Conservation (phyloP, 2,797 vertebrate species). For the Hyperoplus lanceolatus region DNA sequence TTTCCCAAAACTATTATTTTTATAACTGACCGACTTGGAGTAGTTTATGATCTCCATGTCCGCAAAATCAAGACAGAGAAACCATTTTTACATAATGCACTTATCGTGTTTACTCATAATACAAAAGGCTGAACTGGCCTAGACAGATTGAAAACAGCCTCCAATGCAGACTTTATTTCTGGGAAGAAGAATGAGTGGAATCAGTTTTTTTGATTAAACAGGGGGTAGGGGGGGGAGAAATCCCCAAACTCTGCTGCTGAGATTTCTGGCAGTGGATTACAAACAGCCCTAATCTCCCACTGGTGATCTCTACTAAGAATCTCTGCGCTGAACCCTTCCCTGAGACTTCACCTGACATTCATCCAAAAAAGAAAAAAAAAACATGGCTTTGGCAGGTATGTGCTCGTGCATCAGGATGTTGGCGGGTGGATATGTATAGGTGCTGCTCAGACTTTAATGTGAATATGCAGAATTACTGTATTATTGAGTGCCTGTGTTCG, state of each 20-base stretch:
- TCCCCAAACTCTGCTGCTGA: constrained; percentile 50
- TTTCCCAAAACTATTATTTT: neutral
- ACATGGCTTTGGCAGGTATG: constrained; percentile 21
- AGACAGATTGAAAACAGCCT: constrained; percentile 49
- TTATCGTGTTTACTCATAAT: constrained; percentile 14
- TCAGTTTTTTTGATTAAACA: constrained; percentile 74
- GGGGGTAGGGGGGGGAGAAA: constrained; percentile 56
- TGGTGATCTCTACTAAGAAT: constrained; percentile 44
- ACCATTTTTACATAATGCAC: neutral
- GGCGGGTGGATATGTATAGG: neutral
- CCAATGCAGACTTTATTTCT: constrained; percentile 56
- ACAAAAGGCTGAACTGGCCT: constrained; percentile 16
- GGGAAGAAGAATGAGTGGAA: constrained; percentile 69
- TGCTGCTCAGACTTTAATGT: neutral
- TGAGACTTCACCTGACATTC: constrained; percentile 40
- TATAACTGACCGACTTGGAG: neutral
- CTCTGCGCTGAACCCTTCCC: constrained; percentile 33
- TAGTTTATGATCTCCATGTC: neutral
- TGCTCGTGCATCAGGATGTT: constrained; percentile 5
- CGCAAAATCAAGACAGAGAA: neutral
- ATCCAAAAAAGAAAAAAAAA: constrained; percentile 41
- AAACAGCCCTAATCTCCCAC: constrained; percentile 70
- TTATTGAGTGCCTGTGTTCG: neutral
- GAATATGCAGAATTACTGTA: neutral
- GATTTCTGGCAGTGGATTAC: constrained; percentile 70